Evolutionary conservation across 2,113 vertebrate species (phyloP).

Genomic region (Chrysochloris asiatica): DNA sequence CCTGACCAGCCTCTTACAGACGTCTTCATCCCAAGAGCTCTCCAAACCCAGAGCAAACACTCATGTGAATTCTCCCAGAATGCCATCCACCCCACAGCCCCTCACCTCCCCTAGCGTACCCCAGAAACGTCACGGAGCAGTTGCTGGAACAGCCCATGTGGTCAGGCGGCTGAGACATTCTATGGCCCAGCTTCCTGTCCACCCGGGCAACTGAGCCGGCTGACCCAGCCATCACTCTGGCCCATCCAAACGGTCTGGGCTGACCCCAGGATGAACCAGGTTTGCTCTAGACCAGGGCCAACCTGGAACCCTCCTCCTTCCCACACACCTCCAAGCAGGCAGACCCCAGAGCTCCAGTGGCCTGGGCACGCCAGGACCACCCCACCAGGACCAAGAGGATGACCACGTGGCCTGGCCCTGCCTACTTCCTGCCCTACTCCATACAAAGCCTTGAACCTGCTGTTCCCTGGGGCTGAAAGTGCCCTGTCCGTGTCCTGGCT

Average conservation of each 20-base stretch:
- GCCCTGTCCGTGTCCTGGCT: neutral
- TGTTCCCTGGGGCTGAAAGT: neutral
- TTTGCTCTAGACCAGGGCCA: neutral
- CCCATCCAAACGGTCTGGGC: neutral
- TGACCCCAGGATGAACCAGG: neutral
- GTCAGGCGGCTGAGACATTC: neutral
- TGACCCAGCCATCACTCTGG: neutral
- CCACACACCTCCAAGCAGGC: neutral
- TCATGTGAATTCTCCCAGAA: neutral
- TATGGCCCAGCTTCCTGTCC: neutral
- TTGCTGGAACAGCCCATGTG: neutral
- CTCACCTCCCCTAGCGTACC: fast-evolving
- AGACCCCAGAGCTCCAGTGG: fast-evolving
- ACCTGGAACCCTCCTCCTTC: neutral
- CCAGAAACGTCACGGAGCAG: too few species aligned
- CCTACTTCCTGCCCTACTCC: neutral
- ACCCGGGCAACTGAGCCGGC: neutral
- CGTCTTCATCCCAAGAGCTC: fast-evolving
- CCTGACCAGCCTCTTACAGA: neutral
- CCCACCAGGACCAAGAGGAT: neutral
- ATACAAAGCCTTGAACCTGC: neutral
- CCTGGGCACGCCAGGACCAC: neutral
- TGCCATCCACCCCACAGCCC: neutral
- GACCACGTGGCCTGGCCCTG: neutral
- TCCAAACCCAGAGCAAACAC: fast-evolving